Conservation (phyloP, 2,113 vertebrate species). For the Thamnaconus septentrionalis region DNA sequence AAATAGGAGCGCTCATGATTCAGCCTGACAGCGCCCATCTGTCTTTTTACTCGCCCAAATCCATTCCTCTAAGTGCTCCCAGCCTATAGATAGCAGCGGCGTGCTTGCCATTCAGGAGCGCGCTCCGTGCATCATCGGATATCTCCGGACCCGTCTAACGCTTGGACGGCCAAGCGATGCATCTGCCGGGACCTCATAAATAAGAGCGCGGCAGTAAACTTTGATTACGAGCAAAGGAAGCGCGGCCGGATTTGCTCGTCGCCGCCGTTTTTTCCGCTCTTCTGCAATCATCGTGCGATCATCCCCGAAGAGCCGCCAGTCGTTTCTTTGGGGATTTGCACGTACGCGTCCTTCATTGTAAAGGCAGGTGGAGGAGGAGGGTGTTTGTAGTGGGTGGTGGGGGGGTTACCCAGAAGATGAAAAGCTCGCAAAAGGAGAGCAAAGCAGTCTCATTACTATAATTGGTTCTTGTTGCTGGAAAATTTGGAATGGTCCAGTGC, state of each 20-base stretch:
- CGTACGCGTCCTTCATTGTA: slow-evolving; percentile 21
- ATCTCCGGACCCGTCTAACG: slow-evolving; percentile 43
- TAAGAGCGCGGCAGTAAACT: slow-evolving; percentile 55
- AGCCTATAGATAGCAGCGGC: slow-evolving; percentile 55
- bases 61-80: slow-evolving; percentile 39
- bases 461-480: slow-evolving; percentile 54
- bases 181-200: slow-evolving; percentile 50
- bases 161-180: slow-evolving; percentile 44
- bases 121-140: slow-evolving; percentile 55
- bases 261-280: slow-evolving; percentile 15
- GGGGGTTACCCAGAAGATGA: slow-evolving; percentile 5
- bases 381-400: too few relatives aligned
- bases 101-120: slow-evolving; percentile 39
- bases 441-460: slow-evolving; percentile 35
- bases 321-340: slow-evolving; percentile 20
- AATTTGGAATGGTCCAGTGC: slow-evolving; percentile 27
- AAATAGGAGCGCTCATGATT: slow-evolving; percentile 50
- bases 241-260: slow-evolving; percentile 28
- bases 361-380: background rate
- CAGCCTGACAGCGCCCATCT: slow-evolving; percentile 52
- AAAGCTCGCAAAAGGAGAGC: background rate
- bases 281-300: slow-evolving; percentile 41
- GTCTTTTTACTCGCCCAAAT: slow-evolving; percentile 34
- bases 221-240: slow-evolving; percentile 56
- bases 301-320: slow-evolving; percentile 33